These are phyloP conservation scores for Vimba vimba DNA, from an alignment of 2,113 vertebrate genomes.

Conservation along the genomic window DNA sequence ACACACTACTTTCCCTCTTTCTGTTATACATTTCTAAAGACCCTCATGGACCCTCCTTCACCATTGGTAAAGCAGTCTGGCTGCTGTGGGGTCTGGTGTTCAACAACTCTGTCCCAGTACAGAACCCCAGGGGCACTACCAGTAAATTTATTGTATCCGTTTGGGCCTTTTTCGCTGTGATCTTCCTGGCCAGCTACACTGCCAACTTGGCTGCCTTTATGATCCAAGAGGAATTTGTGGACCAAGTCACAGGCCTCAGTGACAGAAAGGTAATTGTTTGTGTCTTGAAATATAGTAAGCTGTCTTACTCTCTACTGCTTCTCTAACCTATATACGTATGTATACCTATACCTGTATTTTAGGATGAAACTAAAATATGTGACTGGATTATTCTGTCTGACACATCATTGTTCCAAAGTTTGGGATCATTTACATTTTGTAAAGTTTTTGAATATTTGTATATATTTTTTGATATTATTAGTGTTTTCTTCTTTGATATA, in stretches of 20 bases:
- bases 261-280: slow-evolving; percentile 89
- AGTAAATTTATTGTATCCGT: slow-evolving; percentile 99
- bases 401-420: not conserved
- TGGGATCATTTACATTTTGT: not conserved
- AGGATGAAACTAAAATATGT: not conserved
- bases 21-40: slow-evolving; percentile 69
- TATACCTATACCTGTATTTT: not conserved
- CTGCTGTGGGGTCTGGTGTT: slow-evolving; percentile 98
- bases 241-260: slow-evolving; percentile 97
- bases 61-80: slow-evolving; percentile 97
- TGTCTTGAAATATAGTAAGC: not conserved
- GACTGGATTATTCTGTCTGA: not conserved
- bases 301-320: not conserved
- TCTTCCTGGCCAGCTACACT: slow-evolving; percentile 98
- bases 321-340: not conserved
- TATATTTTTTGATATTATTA: too few species aligned
- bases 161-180: slow-evolving; percentile 99
- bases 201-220: slow-evolving; percentile 98
- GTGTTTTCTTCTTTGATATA: too few species aligned
- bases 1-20: slow-evolving; percentile 6
- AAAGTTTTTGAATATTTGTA: not conserved
- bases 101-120: slow-evolving; percentile 98
- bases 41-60: slow-evolving; percentile 95
- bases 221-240: slow-evolving; percentile 99
- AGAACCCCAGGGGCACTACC: slow-evolving; percentile 96